phyloP scores from a whole-genome alignment of 2,113 vertebrate species.

The Pantherophis guttatus region DNA sequence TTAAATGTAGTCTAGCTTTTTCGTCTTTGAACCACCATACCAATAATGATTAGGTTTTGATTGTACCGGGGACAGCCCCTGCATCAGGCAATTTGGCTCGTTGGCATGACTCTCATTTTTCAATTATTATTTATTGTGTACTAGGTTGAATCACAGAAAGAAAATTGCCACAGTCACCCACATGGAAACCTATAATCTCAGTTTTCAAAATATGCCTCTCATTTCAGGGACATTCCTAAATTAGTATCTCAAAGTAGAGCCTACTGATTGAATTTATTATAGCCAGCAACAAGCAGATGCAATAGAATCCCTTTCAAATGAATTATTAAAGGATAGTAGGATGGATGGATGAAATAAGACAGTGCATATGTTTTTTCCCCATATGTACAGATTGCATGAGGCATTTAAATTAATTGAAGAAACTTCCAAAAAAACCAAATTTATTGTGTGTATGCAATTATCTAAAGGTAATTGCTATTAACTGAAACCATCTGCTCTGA shows the following conservation, averaged over 20 bases:
- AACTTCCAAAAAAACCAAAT: neutral
- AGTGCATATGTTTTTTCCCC: neutral
- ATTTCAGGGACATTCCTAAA: neutral
- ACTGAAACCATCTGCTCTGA: neutral
- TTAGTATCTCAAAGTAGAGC: neutral
- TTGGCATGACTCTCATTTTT: neutral
- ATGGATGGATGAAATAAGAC: neutral
- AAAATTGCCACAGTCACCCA: neutral
- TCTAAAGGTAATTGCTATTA: neutral
- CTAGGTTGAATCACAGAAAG: neutral
- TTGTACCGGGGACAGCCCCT: no score
- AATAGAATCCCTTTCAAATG: constrained; percentile 14
- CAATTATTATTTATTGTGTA: neutral
- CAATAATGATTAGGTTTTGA: neutral
- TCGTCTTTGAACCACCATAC: neutral
- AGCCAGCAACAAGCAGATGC: constrained; percentile 11
- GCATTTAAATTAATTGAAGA: constrained; percentile 17
- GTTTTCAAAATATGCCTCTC: neutral
- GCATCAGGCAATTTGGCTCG: neutral
- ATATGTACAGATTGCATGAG: neutral
- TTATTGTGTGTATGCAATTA: neutral
- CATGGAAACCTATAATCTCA: neutral
- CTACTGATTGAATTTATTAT: neutral
- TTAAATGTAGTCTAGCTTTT: neutral
- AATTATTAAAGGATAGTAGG: constrained; percentile 19